Percentiles rank a stretch among this genome's conserved stretches.
phyloP scores from a whole-genome alignment of 2,888 invertebrate genomes.

The Apomyelois bistriatella region DNA sequence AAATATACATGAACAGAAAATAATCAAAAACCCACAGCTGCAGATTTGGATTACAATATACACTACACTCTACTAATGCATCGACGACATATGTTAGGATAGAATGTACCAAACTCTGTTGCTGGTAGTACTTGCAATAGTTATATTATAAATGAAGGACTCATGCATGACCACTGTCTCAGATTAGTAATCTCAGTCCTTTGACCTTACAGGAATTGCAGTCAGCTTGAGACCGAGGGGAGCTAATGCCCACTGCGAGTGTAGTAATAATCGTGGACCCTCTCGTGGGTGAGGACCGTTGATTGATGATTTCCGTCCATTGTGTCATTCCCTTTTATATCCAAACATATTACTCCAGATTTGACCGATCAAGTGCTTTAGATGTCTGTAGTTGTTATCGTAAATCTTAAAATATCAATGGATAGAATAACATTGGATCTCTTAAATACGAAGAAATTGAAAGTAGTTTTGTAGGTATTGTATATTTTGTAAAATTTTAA shows the following conservation, averaged over 20 bases:
- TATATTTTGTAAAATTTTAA: no score
- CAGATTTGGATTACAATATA: no score
- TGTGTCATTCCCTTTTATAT: conserved; percentile 59
- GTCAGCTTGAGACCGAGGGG: conserved; percentile 37
- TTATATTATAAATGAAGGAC: no score
- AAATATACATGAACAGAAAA: no score
- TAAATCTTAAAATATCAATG: conserved; percentile 34
- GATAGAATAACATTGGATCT: background rate
- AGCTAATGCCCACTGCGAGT: conserved; percentile 37
- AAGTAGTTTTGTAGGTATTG: no score
- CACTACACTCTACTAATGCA: no score
- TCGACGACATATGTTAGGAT: no score
- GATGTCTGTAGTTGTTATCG: conserved; percentile 31
- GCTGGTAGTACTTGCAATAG: no score
- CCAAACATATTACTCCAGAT: conserved; percentile 36
- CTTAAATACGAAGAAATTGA: no score
- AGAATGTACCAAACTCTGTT: no score
- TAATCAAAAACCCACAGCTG: no score
- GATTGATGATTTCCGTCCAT: conserved; percentile 69
- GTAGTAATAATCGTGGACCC: conserved; percentile 40
- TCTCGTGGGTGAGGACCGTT: conserved; percentile 56
- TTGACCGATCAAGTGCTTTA: conserved; percentile 35
- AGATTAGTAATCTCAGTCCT: conserved; percentile 5
- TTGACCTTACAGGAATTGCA: conserved; percentile 24
- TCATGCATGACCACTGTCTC: background rate